These are phyloP conservation scores for Heliornis fulica DNA, from an alignment of 2,113 vertebrate species.

Conservation along the genomic window DNA sequence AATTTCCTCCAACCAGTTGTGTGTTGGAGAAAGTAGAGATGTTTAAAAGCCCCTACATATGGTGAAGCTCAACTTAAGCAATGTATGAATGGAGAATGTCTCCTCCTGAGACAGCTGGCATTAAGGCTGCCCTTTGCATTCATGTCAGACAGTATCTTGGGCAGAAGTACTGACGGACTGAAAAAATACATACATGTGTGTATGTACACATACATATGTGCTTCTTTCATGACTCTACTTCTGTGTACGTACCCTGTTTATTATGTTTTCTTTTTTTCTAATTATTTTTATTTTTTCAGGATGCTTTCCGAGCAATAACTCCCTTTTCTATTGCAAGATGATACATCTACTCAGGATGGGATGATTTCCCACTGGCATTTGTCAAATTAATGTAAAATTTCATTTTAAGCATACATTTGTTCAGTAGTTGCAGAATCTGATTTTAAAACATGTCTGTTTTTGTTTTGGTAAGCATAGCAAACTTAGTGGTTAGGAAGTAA, in stretches of 20 bases:
- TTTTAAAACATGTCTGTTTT: slow-evolving; percentile 14
- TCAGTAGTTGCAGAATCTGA: not conserved
- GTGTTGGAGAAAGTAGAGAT: not conserved
- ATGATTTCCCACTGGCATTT: not conserved
- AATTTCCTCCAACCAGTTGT: not conserved
- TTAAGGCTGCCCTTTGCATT: not conserved
- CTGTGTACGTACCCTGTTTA: not conserved
- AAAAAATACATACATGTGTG: no score
- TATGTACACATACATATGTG: no score
- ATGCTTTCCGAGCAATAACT: not conserved
- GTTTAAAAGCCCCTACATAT: not conserved
- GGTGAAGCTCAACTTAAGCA: not conserved
- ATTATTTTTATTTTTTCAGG: not conserved
- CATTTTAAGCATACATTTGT: not conserved
- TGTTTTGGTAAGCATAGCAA: not conserved
- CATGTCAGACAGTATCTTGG: not conserved
- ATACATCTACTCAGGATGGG: not conserved
- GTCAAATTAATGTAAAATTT: not conserved
- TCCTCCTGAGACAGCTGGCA: not conserved
- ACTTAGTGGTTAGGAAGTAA: not conserved
- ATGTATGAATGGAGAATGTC: not conserved
- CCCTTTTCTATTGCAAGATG: not conserved
- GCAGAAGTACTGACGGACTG: not conserved
- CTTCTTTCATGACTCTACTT: not conserved
- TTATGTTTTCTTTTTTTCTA: not conserved